These are phyloP conservation scores for Mesocricetus auratus DNA, from an alignment of 2,113 vertebrate genomes.

Conservation along the genomic window DNA sequence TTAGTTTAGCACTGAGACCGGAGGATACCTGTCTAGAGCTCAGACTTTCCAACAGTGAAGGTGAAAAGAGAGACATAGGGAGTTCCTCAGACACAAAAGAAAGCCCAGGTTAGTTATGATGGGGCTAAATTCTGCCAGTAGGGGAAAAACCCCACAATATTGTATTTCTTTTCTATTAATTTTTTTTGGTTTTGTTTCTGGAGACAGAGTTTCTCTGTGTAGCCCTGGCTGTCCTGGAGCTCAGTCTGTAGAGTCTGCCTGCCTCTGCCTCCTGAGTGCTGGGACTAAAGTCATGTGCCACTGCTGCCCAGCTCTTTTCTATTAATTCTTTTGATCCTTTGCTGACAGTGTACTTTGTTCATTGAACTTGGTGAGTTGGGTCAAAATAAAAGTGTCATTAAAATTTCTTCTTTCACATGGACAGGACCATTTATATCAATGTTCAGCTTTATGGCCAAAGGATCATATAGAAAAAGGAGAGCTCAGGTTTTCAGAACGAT, in stretches of 20 bases:
- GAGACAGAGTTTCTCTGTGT: background rate
- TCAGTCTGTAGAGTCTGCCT: background rate
- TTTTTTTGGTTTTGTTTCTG: background rate
- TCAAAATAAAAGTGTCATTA: slow-evolving; percentile 55
- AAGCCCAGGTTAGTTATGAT: background rate
- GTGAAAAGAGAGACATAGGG: background rate
- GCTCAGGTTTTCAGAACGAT: slow-evolving; percentile 27
- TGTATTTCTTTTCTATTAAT: slow-evolving; percentile 48
- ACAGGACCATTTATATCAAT: background rate
- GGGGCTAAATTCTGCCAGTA: slow-evolving; percentile 40
- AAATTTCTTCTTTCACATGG: background rate
- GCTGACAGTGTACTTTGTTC: background rate
- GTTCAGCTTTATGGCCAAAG: background rate
- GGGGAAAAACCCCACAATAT: background rate
- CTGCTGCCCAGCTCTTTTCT: background rate
- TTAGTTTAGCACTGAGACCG: slow-evolving; percentile 43
- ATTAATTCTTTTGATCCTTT: slow-evolving; percentile 58
- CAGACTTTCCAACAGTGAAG: background rate
- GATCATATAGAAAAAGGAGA: slow-evolving; percentile 14
- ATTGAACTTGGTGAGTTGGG: background rate
- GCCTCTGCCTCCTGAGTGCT: background rate
- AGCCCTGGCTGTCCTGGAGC: background rate
- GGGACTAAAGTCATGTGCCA: background rate
- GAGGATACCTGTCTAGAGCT: slow-evolving; percentile 23
- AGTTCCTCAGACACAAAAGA: background rate